Evolutionary conservation across 2,888 invertebrate genomes (phyloP), one percentile per base, ranked within the genome.

Genomic region (Ectemnius continuus): DNA sequence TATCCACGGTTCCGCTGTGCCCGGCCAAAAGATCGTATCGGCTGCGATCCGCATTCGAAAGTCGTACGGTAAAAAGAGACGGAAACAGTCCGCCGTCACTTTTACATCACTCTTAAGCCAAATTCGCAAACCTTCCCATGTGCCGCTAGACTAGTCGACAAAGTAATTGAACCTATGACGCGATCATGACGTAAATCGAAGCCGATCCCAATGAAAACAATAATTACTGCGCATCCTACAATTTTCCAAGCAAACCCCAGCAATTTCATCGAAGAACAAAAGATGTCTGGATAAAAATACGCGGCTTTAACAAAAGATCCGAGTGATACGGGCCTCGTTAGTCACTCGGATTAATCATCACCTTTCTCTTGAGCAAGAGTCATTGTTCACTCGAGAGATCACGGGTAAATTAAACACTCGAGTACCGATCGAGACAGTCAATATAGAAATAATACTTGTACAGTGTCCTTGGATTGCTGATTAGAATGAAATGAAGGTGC

Each of bases 271-370:
- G 62, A 61, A n/a, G 67, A 36, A 67, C 70, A 76, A 67, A 70
- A 45, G 59, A 65, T 20, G 56, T 18, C 46, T 16, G 36, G 28
- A 46, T n/a, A 28, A 14, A n/a, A 61, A 60, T 18, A 46, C 46
- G 23, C 46, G 58, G 28, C 36, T 36, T 36, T 36, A 62, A 70
- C 56, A 79, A 71, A 62, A 61, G 59, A 73, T 48, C 59, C 58
- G 45, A 26, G 57, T 65, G 76, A 73, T 79, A 79, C 45, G 58
- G 36, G 63, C 48, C 67, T 52, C 4, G 52, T 79, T 79, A 79
- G 73, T 79, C 79, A 72, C 26, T 62, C 20, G 58, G 62, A 71
- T 79, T 79, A 79, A 79, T 76, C 79, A 59, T 57, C 63, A 18
- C n/a, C 46, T 20, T 64, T 76, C 70, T 67, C 48, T 68, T 46